Conservation (phyloP, 1,140 invertebrate genomes). For the Epicauta chinensis region DNA sequence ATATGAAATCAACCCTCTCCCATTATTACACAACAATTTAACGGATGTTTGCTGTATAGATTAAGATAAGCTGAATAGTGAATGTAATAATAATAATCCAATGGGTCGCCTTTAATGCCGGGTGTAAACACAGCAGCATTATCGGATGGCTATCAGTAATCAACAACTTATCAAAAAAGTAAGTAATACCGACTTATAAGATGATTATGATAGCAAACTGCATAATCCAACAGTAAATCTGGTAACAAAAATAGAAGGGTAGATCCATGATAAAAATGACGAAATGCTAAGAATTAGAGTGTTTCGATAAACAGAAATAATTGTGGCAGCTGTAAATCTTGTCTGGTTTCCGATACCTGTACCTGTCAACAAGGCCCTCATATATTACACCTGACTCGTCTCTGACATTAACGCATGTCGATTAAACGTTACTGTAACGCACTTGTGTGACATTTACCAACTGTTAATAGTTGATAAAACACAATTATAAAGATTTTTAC, state of each 20-base stretch:
- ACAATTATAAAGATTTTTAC: too few relatives aligned
- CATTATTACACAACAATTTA: slow-evolving; percentile 23
- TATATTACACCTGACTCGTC: slow-evolving; percentile 27
- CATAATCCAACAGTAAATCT: too few relatives aligned
- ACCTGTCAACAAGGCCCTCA: slow-evolving; percentile 24
- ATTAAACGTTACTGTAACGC: slow-evolving; percentile 11
- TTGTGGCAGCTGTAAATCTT: slow-evolving; percentile 32
- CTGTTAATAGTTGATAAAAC: too few relatives aligned
- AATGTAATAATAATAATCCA: too few relatives aligned
- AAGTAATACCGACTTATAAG: too few relatives aligned
- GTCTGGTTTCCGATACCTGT: slow-evolving; percentile 29
- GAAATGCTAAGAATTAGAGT: not conserved
- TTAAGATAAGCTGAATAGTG: slow-evolving; percentile 9
- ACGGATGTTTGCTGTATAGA: slow-evolving; percentile 21
- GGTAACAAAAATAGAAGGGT: not conserved
- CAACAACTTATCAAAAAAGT: slow-evolving; percentile 4
- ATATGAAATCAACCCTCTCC: slow-evolving; percentile 3
- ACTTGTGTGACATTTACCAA: too few relatives aligned
- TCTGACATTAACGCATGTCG: slow-evolving; percentile 33
- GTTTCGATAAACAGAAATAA: slow-evolving; percentile 23
- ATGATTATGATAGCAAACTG: too few relatives aligned
- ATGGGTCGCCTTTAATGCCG: slow-evolving; percentile 11
- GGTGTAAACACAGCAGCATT: slow-evolving; percentile 14
- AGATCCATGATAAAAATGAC: slow-evolving; percentile 8
- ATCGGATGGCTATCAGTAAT: slow-evolving; percentile 7